Percentiles rank a stretch among this genome's conserved stretches.
Conservation (phyloP, 37 sponge, comb jelly and placozoan genomes). For the Aplysina aerophoba region DNA sequence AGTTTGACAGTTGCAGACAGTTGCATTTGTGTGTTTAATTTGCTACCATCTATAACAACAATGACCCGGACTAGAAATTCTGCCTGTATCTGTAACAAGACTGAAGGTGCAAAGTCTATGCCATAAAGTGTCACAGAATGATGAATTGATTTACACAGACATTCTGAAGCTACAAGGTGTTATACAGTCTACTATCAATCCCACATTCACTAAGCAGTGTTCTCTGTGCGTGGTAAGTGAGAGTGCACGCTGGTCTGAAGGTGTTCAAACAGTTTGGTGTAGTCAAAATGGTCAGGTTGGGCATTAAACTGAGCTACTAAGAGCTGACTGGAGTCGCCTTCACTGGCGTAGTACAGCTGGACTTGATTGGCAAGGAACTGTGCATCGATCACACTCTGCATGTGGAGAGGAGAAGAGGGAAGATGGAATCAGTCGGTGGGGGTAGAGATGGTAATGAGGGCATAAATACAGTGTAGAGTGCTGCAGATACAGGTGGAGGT, state of each 20-base stretch:
- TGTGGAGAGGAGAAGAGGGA: not conserved
- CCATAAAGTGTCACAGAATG: too few species aligned
- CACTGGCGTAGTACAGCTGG: slow-evolving; percentile 68
- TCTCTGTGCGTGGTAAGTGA: not conserved
- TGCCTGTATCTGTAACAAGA: too few species aligned
- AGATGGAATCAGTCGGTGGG: not conserved
- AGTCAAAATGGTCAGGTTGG: slow-evolving; percentile 67
- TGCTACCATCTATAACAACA: too few species aligned
- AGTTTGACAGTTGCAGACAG: too few species aligned
- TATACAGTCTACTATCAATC: not conserved
- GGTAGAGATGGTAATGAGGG: too few species aligned
- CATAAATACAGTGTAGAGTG: too few species aligned
- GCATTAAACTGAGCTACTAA: slow-evolving; percentile 60
- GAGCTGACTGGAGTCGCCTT: slow-evolving; percentile 20
- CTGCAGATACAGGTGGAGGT: too few species aligned
- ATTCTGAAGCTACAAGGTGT: too few species aligned
- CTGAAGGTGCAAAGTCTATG: too few species aligned
- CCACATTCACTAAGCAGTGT: not conserved
- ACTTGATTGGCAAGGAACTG: slow-evolving; percentile 81
- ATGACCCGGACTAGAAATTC: too few species aligned
- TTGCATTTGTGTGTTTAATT: too few species aligned
- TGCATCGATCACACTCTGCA: slow-evolving; percentile 60
- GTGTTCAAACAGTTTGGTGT: slow-evolving; percentile 46
- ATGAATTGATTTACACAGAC: too few species aligned
- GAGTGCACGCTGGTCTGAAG: slow-evolving; percentile 22